phyloP scores from a whole-genome alignment of 2,888 invertebrate genomes.

The Melanophora roralis region DNA sequence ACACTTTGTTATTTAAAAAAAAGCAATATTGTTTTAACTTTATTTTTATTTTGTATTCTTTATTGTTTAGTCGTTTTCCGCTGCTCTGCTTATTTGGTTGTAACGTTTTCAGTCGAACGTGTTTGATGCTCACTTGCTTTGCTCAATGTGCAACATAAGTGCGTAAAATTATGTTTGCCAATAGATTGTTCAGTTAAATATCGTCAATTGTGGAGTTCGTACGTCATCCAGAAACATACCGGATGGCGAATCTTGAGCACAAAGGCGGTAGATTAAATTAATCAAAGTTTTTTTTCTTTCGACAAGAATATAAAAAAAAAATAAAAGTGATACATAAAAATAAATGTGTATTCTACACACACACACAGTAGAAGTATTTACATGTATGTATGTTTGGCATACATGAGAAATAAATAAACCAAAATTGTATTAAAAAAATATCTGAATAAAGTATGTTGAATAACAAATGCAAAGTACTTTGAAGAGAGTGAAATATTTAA shows the following conservation, averaged over 20 bases:
- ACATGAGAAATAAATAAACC: constrained; percentile 9
- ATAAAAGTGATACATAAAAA: constrained; percentile 61
- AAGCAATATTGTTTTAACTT: constrained; percentile 5
- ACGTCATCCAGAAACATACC: constrained; percentile 63
- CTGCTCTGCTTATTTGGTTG: constrained; percentile 20
- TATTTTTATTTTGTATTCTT: constrained; percentile 4
- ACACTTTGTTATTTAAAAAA: neutral
- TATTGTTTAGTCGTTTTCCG: constrained; percentile 23
- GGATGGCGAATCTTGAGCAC: constrained; percentile 54
- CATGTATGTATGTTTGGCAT: neutral
- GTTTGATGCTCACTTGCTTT: constrained; percentile 37
- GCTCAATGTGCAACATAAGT: constrained; percentile 57
- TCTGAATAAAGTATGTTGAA: constrained; percentile 21
- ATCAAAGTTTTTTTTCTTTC: constrained; percentile 52
- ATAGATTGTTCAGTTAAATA: constrained; percentile 64
- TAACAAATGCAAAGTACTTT: constrained; percentile 20
- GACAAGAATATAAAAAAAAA: constrained; percentile 50
- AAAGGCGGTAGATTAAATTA: constrained; percentile 59
- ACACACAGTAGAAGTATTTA: constrained; percentile 24
- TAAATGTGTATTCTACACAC: constrained; percentile 55
- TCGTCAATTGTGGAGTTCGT: constrained; percentile 65
- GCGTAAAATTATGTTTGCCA: constrained; percentile 53
- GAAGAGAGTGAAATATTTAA: neutral
- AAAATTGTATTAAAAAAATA: constrained; percentile 4
- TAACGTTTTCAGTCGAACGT: constrained; percentile 47